Evolutionary conservation across 2,888 invertebrate genomes (phyloP), one percentile per base, ranked within the genome.

Genomic region (Coenonympha arcania): DNA sequence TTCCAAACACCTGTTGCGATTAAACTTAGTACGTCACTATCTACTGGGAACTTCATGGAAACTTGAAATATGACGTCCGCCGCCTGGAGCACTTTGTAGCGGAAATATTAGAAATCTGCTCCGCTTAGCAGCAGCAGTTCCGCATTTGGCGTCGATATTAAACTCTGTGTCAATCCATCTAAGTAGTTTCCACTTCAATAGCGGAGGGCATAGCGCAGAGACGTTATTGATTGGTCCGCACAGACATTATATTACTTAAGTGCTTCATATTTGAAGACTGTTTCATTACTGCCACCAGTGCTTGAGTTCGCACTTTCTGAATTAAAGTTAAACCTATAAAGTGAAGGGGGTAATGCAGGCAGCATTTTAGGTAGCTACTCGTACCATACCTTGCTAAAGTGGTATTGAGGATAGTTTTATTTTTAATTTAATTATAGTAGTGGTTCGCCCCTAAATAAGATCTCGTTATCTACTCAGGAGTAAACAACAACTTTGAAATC

Each of bases 81-180:
- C 34, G 11, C 24, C 33, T 34, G n/a, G 34, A 16, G 24, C 44
- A 44, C 33, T 44, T 22, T 44, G 34, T 34, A 34, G 24, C 22
- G 31, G 31, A 34, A 34, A 34, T 44, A 34, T 44, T 44, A 44
- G 44, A 44, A 44, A 44, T 44, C 44, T 34, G 24, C 16, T 11
- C 34, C 22, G 5, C 31, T 33, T n/a, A n/a, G n/a, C n/a, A 33
- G 43, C 22, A 33, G 33, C 34, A 34, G 24, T 16, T 44, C 46
- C 16, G 16, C 44, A 44, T 24, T 34, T 24, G 50, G 28, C 37
- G 39, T 47, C 16, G 13, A 47, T 53, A 53, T 47, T 47, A 47
- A 50, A 45, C 33, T 31, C 37, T 20, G 34, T 37, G 39, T 9
- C 22, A 47, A 39, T 40, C 42, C 39, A 34, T 50, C 50, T 36